Evolutionary conservation across 2,113 vertebrate genomes (phyloP).

Genomic region (Sylvietta virens): DNA sequence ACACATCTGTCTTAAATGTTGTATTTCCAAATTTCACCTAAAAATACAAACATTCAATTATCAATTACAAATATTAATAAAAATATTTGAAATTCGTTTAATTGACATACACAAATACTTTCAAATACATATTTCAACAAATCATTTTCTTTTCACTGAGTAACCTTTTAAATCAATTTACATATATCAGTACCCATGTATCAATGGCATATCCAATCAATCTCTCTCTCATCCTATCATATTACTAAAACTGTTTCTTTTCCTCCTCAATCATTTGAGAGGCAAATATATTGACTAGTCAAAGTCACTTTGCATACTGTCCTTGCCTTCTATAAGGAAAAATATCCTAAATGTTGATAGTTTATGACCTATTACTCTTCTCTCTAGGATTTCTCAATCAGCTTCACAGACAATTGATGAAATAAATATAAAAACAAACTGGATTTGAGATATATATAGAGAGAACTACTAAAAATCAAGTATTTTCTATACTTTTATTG

Average conservation of each 20-base stretch:
- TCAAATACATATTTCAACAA: neutral
- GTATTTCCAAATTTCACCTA: conserved; percentile 99
- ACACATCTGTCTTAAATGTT: conserved; percentile 98
- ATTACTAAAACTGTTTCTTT: neutral
- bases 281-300: neutral
- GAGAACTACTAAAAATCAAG: neutral
- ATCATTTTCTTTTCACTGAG: neutral
- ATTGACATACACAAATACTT: neutral
- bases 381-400: neutral
- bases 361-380: neutral
- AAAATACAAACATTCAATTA: neutral
- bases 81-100: neutral
- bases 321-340: neutral
- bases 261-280: neutral
- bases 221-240: neutral
- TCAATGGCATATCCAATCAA: neutral
- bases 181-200: neutral
- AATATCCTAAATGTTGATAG: neutral
- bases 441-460: neutral
- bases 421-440: neutral
- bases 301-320: neutral
- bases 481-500: neutral
- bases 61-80: neutral
- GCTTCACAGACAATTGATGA: neutral
- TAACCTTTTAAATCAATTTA: neutral